Conservation (phyloP, 2,113 vertebrate species). For the Rhineura floridana region DNA sequence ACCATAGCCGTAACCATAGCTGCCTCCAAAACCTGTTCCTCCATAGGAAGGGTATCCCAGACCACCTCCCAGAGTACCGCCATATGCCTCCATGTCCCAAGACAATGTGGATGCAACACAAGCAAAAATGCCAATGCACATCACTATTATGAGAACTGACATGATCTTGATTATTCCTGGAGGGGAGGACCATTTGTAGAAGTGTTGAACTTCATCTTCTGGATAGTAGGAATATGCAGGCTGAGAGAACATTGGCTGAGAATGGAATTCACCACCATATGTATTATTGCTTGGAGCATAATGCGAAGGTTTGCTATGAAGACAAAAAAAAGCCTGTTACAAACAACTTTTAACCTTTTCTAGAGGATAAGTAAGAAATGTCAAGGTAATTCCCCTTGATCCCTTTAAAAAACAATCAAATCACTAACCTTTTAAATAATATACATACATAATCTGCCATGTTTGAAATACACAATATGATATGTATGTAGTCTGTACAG, state of each 20-base stretch:
- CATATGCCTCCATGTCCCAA: slow-evolving; percentile 85
- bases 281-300: slow-evolving; percentile 79
- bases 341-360: neutral
- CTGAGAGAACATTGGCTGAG: slow-evolving; percentile 77
- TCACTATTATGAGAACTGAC: slow-evolving; percentile 84
- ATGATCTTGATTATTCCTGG: slow-evolving; percentile 93
- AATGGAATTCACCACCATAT: slow-evolving; percentile 70
- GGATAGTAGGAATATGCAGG: slow-evolving; percentile 83
- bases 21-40: slow-evolving; percentile 48
- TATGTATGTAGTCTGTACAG: neutral
- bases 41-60: slow-evolving; percentile 47
- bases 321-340: slow-evolving; percentile 13
- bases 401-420: neutral
- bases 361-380: neutral
- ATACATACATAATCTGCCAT: neutral
- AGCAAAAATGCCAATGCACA: slow-evolving; percentile 88
- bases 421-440: neutral
- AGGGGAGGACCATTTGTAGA: slow-evolving; percentile 88
- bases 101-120: slow-evolving; percentile 90
- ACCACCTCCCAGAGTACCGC: slow-evolving; percentile 65
- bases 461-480: neutral
- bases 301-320: slow-evolving; percentile 69
- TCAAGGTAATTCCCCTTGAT: neutral
- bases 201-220: slow-evolving; percentile 82
- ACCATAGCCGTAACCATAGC: slow-evolving; percentile 27